phyloP scores from a whole-genome alignment of 2,888 invertebrate species.

The Synergus itoensis region DNA sequence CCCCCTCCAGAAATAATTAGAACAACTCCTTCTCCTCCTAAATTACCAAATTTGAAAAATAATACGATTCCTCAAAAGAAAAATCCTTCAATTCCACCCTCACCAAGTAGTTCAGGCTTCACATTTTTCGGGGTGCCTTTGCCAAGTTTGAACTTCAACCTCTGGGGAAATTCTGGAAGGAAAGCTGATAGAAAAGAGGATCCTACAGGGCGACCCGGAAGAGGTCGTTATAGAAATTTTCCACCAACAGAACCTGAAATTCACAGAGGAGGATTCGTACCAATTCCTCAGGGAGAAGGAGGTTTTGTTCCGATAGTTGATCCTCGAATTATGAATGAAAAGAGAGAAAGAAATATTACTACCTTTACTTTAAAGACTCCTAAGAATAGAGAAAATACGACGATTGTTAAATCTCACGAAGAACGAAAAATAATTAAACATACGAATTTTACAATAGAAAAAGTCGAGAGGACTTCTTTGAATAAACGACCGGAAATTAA shows the following conservation, averaged over 20 bases:
- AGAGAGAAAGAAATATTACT: conserved; percentile 43
- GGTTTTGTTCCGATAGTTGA: conserved; percentile 86
- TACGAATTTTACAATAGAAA: conserved; percentile 63
- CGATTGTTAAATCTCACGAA: conserved; percentile 56
- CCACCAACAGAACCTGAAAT: conserved; percentile 82
- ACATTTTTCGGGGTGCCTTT: conserved; percentile 93
- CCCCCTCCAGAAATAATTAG: conserved; percentile 34
- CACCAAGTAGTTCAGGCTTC: conserved; percentile 83
- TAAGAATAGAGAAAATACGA: conserved; percentile 54
- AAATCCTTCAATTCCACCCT: conserved; percentile 73
- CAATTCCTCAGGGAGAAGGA: conserved; percentile 85
- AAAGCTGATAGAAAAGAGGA: conserved; percentile 75
- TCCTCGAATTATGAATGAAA: conserved; percentile 63
- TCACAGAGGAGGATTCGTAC: conserved; percentile 88
- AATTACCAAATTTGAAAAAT: conserved; percentile 31
- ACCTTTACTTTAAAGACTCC: conserved; percentile 50
- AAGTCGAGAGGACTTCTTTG: conserved; percentile 60
- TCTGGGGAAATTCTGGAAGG: conserved; percentile 79
- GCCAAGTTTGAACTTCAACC: conserved; percentile 85
- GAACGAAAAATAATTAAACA: conserved; percentile 60
- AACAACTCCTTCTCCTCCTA: conserved; percentile 32
- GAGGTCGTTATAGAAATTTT: conserved; percentile 74
- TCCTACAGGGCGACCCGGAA: conserved; percentile 62
- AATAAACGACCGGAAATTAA: conserved; percentile 52
- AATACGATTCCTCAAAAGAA: conserved; percentile 55